phyloP scores from a whole-genome alignment of 2,113 vertebrate species.

The Rhinichthys klamathensis region DNA sequence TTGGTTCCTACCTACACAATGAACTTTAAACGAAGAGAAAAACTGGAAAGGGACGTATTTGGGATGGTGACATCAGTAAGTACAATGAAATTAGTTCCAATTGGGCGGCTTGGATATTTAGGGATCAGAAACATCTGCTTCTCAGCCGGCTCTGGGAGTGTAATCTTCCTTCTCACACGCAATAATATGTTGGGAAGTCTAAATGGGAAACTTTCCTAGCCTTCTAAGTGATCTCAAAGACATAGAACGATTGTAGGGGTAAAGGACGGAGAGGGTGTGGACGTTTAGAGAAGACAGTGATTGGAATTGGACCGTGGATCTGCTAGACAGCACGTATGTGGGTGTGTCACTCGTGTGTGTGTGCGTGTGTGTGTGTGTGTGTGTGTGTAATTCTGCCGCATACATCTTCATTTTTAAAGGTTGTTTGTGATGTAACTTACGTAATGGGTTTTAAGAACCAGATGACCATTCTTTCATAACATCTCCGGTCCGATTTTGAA shows the following conservation, averaged over 20 bases:
- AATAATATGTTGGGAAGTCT: neutral
- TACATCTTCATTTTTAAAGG: neutral
- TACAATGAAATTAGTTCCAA: neutral
- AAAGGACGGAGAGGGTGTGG: too few relatives aligned
- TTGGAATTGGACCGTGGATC: too few relatives aligned
- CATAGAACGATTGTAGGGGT: too few relatives aligned
- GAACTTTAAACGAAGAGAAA: neutral
- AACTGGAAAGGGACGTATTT: neutral
- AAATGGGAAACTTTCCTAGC: too few relatives aligned
- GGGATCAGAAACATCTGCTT: constrained; percentile 28
- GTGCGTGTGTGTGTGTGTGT: neutral
- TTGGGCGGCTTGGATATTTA: neutral
- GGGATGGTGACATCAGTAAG: neutral
- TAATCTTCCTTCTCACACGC: neutral
- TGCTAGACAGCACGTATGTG: too few relatives aligned
- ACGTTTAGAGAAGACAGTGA: too few relatives aligned
- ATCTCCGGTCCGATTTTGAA: neutral
- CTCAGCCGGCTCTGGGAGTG: neutral
- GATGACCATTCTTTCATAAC: neutral
- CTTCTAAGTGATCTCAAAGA: too few relatives aligned
- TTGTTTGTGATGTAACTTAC: constrained; percentile 10
- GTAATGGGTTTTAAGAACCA: neutral
- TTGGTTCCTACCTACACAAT: neutral
- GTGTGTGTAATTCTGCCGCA: neutral
- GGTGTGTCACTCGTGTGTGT: too few relatives aligned